Base-by-base conservation (phyloP, 2,888 invertebrate species). In the Drosophila setosimentum region DNA sequence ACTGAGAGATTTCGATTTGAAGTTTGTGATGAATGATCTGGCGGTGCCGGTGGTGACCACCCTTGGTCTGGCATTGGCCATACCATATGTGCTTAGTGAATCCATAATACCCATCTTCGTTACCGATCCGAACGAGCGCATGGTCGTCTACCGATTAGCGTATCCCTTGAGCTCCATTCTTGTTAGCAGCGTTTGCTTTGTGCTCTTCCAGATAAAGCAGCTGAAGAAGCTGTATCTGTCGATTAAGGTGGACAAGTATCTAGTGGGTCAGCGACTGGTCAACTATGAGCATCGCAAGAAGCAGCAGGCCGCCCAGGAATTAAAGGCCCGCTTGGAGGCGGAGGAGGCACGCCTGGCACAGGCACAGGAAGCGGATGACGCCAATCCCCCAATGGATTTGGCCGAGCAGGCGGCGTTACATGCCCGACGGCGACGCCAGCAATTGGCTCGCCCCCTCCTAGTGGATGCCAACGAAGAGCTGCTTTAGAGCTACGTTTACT, bases 191-290 rank as follows among this genome's bases (percentile, higher is more conserved):
- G 93, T 95, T 60, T 95, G 95, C 58, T 95, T 98, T 78, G 94
- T 97, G 64, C 95, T 95, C 75, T 96, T 98, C 91, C 98, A 99
- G 95, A 96, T 98, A 67, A 95, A 97, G 65, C 99, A 99, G 92
- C 98, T 99, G 94, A 96, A 96, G 90, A 97, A 98, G 90, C 94
- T 99, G 24, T 99, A 99, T 93, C 98, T 99, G 92, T 99, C 99
- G 93, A 99, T 99, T 91, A 99, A 99, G 94, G 99, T 99, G 94
- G 99, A 99, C 94, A 99, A 99, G 94, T 99, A 99, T 94, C 95
- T 99, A 57, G 99, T 99, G 18, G 99, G 99, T 0, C 97, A 98
- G 90, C 95, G 99, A 81, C 95, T 99, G 80, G 99, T 99, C 33
- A 99, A 99, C 94, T 99, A 99, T 94, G 98, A 99, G 92, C 97